Base-by-base conservation (phyloP, 2,888 invertebrate genomes). In the Spicauda simplicius region DNA sequence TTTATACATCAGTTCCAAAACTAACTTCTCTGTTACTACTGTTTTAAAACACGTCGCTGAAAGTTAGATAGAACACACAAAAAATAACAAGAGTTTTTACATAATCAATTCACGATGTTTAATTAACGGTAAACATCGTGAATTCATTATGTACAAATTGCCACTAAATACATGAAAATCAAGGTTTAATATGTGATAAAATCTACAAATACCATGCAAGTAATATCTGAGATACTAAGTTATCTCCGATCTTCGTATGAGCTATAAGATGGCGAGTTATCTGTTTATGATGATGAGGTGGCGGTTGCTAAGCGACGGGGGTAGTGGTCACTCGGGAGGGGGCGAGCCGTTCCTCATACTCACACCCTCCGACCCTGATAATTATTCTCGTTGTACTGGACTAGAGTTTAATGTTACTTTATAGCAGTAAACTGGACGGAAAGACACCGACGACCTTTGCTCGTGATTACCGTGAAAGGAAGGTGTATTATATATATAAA, bases 221-320 rank as follows among this genome's bases (percentile, higher is more conserved):
- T 6, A 30, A 10, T 37, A 11, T 41, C 41, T 4, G 3, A 41
- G 14, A 41, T 41, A n/a, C 1, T 45, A 45, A 45, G n/a, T n/a
- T n/a, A 45, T 45, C n/a, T 45, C 14, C 45, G 45, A 50, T 50
- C 18, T 50, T 50, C 18, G 30, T 60, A 60, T 65, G 33, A 10
- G 25, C 62, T 59, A 66, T 72, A 76, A 73, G 73, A 76, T 73
- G 72, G 72, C 72, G 72, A 70, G 73, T 81, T 84, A 88, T 92
- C 86, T 89, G 87, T 89, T 93, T 93, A 93, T 93, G 91, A 93
- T 90, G 91, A 92, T 90, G 84, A 91, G 91, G 88, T 82, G 85
- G 86, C 79, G 82, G 93, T 93, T 85, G 92, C 93, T 81, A 77
- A 78, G 93, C 91, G 86, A 92, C 93, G 83, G 87, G 88, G 87